Evolutionary conservation across 2,113 vertebrate genomes (phyloP), one percentile per base, ranked within the genome.

Genomic region (Taxidea taxus): DNA sequence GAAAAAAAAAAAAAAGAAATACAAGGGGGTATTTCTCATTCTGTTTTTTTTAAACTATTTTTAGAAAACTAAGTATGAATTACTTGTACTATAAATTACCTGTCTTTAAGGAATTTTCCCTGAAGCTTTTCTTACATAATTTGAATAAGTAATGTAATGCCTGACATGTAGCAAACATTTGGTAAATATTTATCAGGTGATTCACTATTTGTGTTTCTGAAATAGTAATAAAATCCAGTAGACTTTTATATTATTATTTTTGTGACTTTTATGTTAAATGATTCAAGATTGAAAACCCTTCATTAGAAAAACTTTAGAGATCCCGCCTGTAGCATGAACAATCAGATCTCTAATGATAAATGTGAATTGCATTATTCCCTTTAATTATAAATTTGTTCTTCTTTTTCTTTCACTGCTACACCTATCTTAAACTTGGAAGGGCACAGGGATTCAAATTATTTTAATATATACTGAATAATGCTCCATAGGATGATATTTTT

Each of bases 1-100:
- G 10, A n/a, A n/a, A n/a, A n/a, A n/a, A n/a, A n/a, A n/a, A n/a
- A n/a, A n/a, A n/a, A 88, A 60, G n/a, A 94, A 75, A 60, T 49
- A 72, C 42, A 86, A 25, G 13, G 74, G 90, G 20, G 10, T 81
- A 47, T 47, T 95, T 91, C 82, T 29, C 66, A 8, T 93, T 92
- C 3, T 94, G 49, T 37, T 82, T 91, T 60, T 51, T 3, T 3
- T 27, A 87, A 66, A 56, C 7, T 54, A 83, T 82, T 95, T 94
- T 97, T 94, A 72, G 20, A 37, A 97, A 91, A 62, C 51, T 23
- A 74, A 85, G 54, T 37, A 56, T 64, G 29, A 83, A 58, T 94
- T 86, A 64, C 27, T 83, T 84, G 6, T 21, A 42, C 21, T 83
- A 47, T 77, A 44, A 92, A 78, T 70, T 80, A 62, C 25, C 6